Base-by-base conservation (phyloP, 2,888 invertebrate genomes). In the Apamea epomidion region DNA sequence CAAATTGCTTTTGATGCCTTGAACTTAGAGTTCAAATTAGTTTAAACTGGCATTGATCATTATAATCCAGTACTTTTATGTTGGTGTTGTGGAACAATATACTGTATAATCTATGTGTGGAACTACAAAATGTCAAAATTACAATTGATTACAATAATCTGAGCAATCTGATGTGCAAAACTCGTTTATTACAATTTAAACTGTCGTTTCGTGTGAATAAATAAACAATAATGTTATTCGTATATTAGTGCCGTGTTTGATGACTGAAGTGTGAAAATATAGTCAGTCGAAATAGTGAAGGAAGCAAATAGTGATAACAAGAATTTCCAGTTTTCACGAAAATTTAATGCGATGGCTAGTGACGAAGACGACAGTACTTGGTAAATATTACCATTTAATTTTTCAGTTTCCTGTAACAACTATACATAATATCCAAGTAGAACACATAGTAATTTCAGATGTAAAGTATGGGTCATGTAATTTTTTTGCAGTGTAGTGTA, bases 341-440 rank as follows among this genome's bases (percentile, higher is more conserved):
- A 65, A 78, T 81, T 80, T 81, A 16, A 67, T 79, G 74, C 80
- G 54, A 98, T 98, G 98, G 97, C 97, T 94, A 94, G 96, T 89
- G 97, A 97, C 85, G 97, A 97, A 91, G 97, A 98, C 87, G 97
- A 97, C 88, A 97, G 95, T 93, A 97, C 97, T 90, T 98, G 98
- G 98, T 98, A 95, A 95, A 95, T 94, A 83, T 73, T 80, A 10
- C 29, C 10, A 25, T 65, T 29, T 18, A n/a, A 25, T 54, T 60
- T 54, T n/a, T 48, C 32, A 21, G 32, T 45, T 62, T 65, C 4
- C 18, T 60, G 29, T 62, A 64, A 25, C 16, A 51, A 60, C 10
- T 37, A 48, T 16, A 37, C 25, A 3, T 62, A 14, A 14, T 37
- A 71, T 0, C 0, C 42, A 42, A 1, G 18, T 54, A 10, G 18